Percentiles rank a stretch among this genome's conserved stretches.
These are phyloP conservation scores for Gambusia affinis DNA, from an alignment of 2,113 vertebrate genomes.

Conservation along the genomic window DNA sequence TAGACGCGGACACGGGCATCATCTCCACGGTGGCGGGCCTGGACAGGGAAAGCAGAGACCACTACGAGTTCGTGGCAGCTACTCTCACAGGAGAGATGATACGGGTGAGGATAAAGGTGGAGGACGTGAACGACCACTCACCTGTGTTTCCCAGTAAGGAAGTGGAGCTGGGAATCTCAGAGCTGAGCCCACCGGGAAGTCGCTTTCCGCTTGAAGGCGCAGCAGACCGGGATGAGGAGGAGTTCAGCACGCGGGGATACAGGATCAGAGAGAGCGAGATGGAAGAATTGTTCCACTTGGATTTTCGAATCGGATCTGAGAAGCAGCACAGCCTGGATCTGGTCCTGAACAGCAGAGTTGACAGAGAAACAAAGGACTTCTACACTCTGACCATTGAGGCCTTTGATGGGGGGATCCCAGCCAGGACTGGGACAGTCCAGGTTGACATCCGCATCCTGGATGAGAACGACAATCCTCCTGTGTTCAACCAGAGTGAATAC, in stretches of 20 bases:
- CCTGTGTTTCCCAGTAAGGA: conserved; percentile 81
- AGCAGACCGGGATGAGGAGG: conserved; percentile 84
- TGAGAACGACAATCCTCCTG: conserved; percentile 91
- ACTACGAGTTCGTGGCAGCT: conserved; percentile 90
- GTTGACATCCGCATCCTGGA: conserved; percentile 85
- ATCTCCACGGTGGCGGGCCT: conserved; percentile 87
- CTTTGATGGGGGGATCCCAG: conserved; percentile 88
- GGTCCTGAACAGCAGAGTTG: conserved; percentile 81
- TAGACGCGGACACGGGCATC: conserved; percentile 87
- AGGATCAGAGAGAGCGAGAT: conserved; percentile 70
- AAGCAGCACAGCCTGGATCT: conserved; percentile 77
- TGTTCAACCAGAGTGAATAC: conserved; percentile 86
- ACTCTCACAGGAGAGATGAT: conserved; percentile 87
- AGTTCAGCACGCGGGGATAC: conserved; percentile 86
- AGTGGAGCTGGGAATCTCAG: conserved; percentile 84
- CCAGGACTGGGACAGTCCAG: conserved; percentile 77
- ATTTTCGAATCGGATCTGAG: conserved; percentile 54
- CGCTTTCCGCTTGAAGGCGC: conserved; percentile 86
- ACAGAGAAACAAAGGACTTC: conserved; percentile 80
- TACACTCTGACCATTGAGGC: conserved; percentile 86
- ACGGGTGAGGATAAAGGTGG: conserved; percentile 84
- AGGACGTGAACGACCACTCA: conserved; percentile 89
- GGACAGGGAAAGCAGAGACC: conserved; percentile 86
- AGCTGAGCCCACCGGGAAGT: conserved; percentile 84
- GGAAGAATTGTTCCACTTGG: conserved; percentile 68